Conservation (phyloP, 2,113 vertebrate genomes). For the Chlorodrepanis virens region DNA sequence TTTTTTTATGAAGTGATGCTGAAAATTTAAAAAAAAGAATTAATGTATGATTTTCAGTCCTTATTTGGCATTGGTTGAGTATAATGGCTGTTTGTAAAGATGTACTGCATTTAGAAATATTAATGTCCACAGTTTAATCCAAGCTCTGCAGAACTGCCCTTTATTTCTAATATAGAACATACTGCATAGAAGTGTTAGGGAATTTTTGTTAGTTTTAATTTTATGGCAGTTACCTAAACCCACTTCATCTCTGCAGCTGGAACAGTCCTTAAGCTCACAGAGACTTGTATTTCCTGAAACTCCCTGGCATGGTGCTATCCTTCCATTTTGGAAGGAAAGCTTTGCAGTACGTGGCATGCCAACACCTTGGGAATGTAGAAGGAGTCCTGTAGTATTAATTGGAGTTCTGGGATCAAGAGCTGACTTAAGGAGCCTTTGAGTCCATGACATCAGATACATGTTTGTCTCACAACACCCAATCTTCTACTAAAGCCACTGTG, state of each 20-base stretch:
- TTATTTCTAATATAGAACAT: background rate
- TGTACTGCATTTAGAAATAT: background rate
- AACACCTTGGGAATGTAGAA: background rate
- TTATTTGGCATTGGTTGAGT: constrained; percentile 22
- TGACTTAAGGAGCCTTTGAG: background rate
- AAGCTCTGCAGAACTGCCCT: background rate
- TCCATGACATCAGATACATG: fast-evolving
- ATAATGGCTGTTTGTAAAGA: background rate
- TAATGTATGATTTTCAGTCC: background rate
- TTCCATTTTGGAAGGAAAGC: background rate
- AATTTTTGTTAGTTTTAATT: background rate
- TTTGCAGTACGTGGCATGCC: background rate
- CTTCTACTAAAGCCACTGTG: background rate
- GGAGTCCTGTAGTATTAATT: fast-evolving
- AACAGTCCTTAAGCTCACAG: background rate
- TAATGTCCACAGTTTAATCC: background rate
- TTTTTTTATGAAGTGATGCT: background rate
- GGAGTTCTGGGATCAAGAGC: background rate
- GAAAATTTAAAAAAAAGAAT: background rate
- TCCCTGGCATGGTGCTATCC: background rate
- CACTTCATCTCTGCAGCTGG: background rate
- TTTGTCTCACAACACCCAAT: background rate
- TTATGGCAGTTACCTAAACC: background rate
- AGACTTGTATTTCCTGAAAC: background rate
- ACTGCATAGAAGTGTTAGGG: background rate